A percentile compares a stretch with the other conserved stretches of the same genome.
Conservation (phyloP, 2,113 vertebrate genomes). For the Poicephalus meyeri region DNA sequence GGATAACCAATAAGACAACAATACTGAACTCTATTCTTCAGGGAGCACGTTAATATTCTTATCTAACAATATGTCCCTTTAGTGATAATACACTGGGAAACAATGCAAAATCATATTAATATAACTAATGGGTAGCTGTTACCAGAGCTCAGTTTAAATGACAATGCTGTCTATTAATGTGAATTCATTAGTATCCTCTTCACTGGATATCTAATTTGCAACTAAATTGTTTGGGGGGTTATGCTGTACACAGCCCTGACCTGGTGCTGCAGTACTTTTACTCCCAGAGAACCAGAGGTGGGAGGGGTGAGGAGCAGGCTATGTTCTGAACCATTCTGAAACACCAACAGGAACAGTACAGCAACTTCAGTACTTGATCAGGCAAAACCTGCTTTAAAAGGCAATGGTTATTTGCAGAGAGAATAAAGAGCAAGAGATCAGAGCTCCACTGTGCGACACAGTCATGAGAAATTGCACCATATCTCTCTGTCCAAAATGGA, state of each 20-base stretch:
- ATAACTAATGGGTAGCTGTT: not conserved
- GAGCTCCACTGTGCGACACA: not conserved
- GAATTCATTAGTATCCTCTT: not conserved
- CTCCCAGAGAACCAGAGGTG: not conserved
- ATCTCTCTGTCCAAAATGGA: not conserved
- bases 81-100: not conserved
- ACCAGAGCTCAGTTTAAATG: not conserved
- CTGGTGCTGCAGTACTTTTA: not conserved
- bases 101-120: not conserved
- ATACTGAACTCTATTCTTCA: not conserved
- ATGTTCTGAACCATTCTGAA: not conserved
- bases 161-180: not conserved
- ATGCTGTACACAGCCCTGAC: rapidly evolving
- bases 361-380: not conserved
- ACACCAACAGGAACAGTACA: not conserved
- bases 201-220: not conserved
- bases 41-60: not conserved
- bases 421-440: not conserved
- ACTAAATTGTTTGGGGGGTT: not conserved
- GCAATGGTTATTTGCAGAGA: not conserved
- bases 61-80: not conserved
- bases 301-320: not conserved
- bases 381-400: not conserved
- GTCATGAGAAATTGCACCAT: not conserved
- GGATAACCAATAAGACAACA: not conserved